phyloP scores from a whole-genome alignment of 1,140 invertebrate genomes.

The Brachionus plicatilis region DNA sequence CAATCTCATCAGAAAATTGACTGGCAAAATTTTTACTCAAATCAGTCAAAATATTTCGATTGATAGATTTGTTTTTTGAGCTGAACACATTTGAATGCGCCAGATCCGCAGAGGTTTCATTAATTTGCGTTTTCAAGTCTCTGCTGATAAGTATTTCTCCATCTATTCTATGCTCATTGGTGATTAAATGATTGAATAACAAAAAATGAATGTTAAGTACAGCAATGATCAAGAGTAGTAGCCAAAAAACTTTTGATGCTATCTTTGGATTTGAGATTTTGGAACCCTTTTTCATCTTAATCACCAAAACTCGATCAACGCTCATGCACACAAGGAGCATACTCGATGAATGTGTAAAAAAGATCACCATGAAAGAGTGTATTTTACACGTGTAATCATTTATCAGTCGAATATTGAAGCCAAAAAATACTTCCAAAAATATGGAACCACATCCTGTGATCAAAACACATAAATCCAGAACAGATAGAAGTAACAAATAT shows the following conservation, averaged over 20 bases:
- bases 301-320: constrained; percentile 33
- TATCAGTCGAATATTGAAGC: constrained; percentile 5
- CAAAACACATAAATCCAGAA: constrained; percentile 33
- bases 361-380: constrained; percentile 26
- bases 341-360: constrained; percentile 39
- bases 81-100: background rate
- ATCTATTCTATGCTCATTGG: background rate
- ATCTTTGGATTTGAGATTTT: constrained; percentile 14
- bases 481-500: constrained; percentile 22
- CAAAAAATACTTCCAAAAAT: constrained; percentile 27
- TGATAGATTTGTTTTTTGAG: background rate
- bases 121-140: background rate
- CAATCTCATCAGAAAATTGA: background rate
- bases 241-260: background rate
- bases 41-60: background rate
- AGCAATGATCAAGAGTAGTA: background rate
- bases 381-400: constrained; percentile 16
- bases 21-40: background rate
- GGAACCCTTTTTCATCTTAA: constrained; percentile 15
- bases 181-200: constrained; percentile 16
- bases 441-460: constrained; percentile 15
- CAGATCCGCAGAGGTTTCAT: background rate
- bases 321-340: constrained; percentile 38
- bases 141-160: background rate
- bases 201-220: constrained; percentile 14